Base-by-base conservation (phyloP, 2,888 invertebrate genomes). In the Trissoscelio sp. region DNA sequence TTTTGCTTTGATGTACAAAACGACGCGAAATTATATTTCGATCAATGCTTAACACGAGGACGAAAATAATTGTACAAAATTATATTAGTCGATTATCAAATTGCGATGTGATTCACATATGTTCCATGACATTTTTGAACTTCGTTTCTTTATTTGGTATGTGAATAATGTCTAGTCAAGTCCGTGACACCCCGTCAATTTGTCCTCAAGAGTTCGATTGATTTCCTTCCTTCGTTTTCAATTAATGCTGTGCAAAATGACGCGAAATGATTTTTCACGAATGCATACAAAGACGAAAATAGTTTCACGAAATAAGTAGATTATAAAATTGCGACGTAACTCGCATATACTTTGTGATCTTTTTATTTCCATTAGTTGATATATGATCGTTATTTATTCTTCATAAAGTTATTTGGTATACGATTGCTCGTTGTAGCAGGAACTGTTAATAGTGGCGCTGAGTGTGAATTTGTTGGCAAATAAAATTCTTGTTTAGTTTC, bases 351-450 rank as follows among this genome's bases (percentile, higher is more conserved):
- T 34, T 39, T 53, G 51, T 34, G 22, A 46, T 11, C 31, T 51
- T 66, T 58, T 66, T 14, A 28, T 31, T 69, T 46, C 57, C 39
- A 48, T 58, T 20, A 39, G 28, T 28, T 64, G 16, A 53, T 58
- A 75, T 66, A 64, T 66, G 37, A 42, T 74, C 57, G 34, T 44
- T 72, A 51, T 73, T 78, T 79, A 69, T 62, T 66, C 75, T 64
- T 75, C 67, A 66, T 86, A 85, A 85, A 88, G 88, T 86, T 89
- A 89, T 88, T 89, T 89, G 89, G 89, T 89, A 89, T 88, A 86
- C 84, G 85, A 89, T 88, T 87, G 88, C 88, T 88, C 87, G 87
- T 84, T 83, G 73, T 86, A 88, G 87, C 88, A 89, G 89, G 89
- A 89, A 89, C 89, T 89, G 88, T 89, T 88, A 81, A 85, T 87